Percentiles rank a stretch among this genome's conserved stretches.
These are phyloP conservation scores for Prunella strophiata DNA, from an alignment of 2,797 vertebrate genomes.

Conservation along the genomic window DNA sequence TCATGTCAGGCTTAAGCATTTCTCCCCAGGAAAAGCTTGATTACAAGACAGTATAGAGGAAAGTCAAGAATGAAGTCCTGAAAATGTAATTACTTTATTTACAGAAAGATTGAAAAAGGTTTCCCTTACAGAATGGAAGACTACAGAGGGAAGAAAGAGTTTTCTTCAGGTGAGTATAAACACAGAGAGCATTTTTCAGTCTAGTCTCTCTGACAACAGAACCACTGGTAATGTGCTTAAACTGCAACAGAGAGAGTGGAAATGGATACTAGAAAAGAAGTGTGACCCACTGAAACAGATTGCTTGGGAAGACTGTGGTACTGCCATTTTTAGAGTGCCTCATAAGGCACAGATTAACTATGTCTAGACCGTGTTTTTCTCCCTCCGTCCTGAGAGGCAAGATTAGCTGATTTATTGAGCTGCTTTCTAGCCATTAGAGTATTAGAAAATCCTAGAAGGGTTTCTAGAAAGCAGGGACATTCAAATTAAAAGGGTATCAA, in stretches of 20 bases:
- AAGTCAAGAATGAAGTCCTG: background rate
- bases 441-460: background rate
- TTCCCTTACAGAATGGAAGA: background rate
- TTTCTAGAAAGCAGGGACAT: conserved; percentile 9
- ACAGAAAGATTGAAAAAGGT: background rate
- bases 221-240: background rate
- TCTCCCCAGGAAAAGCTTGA: background rate
- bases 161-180: background rate
- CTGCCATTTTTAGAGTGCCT: background rate
- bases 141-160: background rate
- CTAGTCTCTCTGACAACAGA: background rate
- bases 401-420: conserved; percentile 10
- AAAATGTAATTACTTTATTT: background rate
- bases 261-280: background rate
- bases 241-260: background rate
- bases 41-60: background rate
- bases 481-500: background rate
- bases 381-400: background rate
- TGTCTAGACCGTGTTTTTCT: conserved; percentile 29
- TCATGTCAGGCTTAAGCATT: background rate
- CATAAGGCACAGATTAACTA: conserved; percentile 1
- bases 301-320: background rate
- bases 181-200: background rate
- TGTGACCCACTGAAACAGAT: background rate
- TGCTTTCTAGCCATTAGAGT: background rate